phyloP scores from a whole-genome alignment of 2,888 invertebrate genomes.

The Plagodis dolabraria region DNA sequence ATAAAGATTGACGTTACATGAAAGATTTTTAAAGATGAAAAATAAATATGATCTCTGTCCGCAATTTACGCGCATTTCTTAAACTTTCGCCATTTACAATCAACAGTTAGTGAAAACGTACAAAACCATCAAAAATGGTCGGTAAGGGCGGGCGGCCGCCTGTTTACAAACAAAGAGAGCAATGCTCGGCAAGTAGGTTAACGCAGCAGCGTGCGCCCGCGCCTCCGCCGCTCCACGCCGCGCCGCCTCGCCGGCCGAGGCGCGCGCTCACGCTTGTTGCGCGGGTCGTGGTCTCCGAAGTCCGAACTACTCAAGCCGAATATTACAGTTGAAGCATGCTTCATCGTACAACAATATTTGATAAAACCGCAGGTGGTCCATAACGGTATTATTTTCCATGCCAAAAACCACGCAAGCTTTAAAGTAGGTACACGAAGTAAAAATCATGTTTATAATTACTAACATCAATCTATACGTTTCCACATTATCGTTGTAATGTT shows the following conservation, averaged over 20 bases:
- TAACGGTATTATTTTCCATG: no score
- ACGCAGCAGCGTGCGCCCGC: conserved; percentile 62
- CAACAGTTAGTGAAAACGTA: conserved; percentile 35
- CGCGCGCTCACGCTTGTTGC: conserved; percentile 59
- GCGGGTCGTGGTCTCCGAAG: conserved; percentile 76
- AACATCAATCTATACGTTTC: no score
- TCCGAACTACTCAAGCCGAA: conserved; percentile 22
- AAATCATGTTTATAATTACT: no score
- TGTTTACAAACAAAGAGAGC: conserved; percentile 86
- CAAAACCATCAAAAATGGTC: conserved; percentile 42
- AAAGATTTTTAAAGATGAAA: neutral
- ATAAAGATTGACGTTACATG: no score
- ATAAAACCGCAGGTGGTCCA: neutral
- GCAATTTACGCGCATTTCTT: conserved; percentile 21
- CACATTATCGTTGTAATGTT: no score
- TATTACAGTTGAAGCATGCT: conserved; percentile 3
- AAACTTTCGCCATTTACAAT: conserved; percentile 32
- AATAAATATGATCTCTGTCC: conserved; percentile 8
- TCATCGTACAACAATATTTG: conserved; percentile 1
- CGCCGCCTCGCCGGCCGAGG: neutral
- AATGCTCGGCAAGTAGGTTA: conserved; percentile 83
- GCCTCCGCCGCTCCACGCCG: conserved; percentile 36
- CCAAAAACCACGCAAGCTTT: no score
- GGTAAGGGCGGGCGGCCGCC: conserved; percentile 57
- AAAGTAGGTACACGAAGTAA: no score